Conservation (phyloP, 1,140 invertebrate genomes). For the Drosophila tani region DNA sequence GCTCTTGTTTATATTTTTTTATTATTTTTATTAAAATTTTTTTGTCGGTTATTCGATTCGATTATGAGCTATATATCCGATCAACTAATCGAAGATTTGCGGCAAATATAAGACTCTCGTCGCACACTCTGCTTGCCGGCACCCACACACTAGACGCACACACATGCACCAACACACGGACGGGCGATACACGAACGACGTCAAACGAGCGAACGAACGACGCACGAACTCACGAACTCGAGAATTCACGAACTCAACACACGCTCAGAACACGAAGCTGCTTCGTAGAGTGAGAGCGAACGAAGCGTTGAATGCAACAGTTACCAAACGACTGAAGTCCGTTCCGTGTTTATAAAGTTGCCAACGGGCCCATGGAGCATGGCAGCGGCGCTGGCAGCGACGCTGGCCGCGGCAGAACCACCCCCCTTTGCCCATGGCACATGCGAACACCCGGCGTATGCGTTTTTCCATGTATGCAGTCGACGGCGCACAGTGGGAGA, state of each 20-base stretch:
- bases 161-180: conserved; percentile 28
- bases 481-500: conserved; percentile 17
- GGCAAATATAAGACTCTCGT: conserved; percentile 3
- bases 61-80: conserved; percentile 11
- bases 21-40: background rate
- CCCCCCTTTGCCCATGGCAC: conserved; percentile 12
- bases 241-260: conserved; percentile 27
- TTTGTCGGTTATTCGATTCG: conserved; percentile 18
- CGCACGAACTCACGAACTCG: conserved; percentile 26
- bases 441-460: conserved; percentile 46
- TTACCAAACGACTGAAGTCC: conserved; percentile 79
- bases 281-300: conserved; percentile 54
- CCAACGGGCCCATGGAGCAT: conserved; percentile 63
- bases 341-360: conserved; percentile 76
- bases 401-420: conserved; percentile 20
- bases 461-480: conserved; percentile 60
- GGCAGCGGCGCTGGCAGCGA: conserved; percentile 19
- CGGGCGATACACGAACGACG: conserved; percentile 10
- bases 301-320: conserved; percentile 83
- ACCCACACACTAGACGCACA: conserved; percentile 16
- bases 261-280: conserved; percentile 7
- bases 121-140: conserved; percentile 9
- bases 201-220: conserved; percentile 32
- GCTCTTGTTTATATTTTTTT: conserved; percentile 4
- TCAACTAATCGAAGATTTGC: conserved; percentile 19